Conservation (phyloP, 2,888 invertebrate species). For the Ceriagrion tenellum region DNA sequence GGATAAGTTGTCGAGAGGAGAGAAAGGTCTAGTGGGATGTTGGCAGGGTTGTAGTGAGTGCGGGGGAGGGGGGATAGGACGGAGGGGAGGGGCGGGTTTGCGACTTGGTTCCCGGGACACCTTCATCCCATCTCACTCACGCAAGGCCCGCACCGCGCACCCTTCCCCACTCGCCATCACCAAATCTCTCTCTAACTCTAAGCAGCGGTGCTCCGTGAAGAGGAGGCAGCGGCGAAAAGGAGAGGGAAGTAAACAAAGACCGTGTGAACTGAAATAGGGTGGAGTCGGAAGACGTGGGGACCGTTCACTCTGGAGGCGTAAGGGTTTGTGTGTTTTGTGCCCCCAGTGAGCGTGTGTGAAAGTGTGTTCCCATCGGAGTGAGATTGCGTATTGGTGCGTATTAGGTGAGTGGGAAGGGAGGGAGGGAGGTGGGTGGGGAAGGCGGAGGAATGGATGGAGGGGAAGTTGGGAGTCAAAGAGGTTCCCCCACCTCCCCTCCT, state of each 20-base stretch:
- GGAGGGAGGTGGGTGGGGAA: too few relatives aligned
- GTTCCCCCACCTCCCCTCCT: too few relatives aligned
- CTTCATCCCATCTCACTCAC: background rate
- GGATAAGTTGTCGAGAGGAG: background rate
- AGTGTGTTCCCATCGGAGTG: background rate
- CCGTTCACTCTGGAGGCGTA: background rate
- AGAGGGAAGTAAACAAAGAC: background rate
- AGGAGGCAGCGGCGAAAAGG: background rate
- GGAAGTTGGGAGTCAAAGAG: too few relatives aligned
- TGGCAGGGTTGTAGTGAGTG: background rate
- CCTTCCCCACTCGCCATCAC: background rate
- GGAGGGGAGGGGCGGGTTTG: too few relatives aligned
- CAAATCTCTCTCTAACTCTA: background rate
- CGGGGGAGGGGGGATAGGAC: background rate
- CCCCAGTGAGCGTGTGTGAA: background rate
- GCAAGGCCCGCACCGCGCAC: background rate
- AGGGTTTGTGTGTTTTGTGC: background rate
- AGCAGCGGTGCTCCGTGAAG: background rate
- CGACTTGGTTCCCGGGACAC: background rate
- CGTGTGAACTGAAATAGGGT: background rate
- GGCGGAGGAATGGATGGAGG: too few relatives aligned
- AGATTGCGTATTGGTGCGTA: constrained; percentile 20
- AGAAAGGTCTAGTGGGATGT: background rate
- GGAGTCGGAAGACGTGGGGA: background rate
- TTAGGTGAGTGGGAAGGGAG: background rate